Conservation (phyloP, 2,113 vertebrate species). For the Mus spicilegus region DNA sequence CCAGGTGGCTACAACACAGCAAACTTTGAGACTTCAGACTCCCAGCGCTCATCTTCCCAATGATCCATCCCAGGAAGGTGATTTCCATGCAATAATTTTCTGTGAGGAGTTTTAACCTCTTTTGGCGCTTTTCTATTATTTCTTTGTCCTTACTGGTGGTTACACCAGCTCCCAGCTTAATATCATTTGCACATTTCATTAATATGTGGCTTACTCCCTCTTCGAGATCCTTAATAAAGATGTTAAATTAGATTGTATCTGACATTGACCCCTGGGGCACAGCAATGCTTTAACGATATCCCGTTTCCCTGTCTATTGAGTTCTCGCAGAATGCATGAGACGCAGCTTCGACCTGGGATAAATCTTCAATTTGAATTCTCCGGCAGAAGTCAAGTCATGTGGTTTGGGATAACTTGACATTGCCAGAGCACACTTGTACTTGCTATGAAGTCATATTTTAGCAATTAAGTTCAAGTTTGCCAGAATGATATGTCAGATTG, state of each 20-base stretch:
- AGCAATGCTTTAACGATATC: conserved; percentile 50
- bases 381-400: conserved; percentile 78
- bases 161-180: conserved; percentile 89
- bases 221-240: conserved; percentile 91
- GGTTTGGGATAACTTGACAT: conserved; percentile 72
- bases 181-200: conserved; percentile 91
- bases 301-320: conserved; percentile 60
- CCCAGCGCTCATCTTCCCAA: conserved; percentile 76
- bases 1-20: conserved; percentile 29
- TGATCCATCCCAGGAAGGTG: conserved; percentile 74
- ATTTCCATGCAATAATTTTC: conserved; percentile 82
- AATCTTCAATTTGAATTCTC: conserved; percentile 80
- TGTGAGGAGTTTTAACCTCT: conserved; percentile 82
- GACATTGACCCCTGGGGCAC: conserved; percentile 86
- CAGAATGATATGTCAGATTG: conserved; percentile 74
- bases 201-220: conserved; percentile 88
- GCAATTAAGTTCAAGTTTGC: conserved; percentile 83
- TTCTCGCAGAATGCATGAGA: neutral
- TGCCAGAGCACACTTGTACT: conserved; percentile 74
- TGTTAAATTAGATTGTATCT: conserved; percentile 90
- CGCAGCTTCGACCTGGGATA: conserved; percentile 70
- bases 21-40: conserved; percentile 74
- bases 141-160: conserved; percentile 87
- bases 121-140: conserved; percentile 83
- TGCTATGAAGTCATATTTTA: conserved; percentile 84